A percentile compares a stretch with the other conserved stretches of the same genome.
Conservation (phyloP, 1,140 invertebrate genomes). For the Rhizoglyphus robini region DNA sequence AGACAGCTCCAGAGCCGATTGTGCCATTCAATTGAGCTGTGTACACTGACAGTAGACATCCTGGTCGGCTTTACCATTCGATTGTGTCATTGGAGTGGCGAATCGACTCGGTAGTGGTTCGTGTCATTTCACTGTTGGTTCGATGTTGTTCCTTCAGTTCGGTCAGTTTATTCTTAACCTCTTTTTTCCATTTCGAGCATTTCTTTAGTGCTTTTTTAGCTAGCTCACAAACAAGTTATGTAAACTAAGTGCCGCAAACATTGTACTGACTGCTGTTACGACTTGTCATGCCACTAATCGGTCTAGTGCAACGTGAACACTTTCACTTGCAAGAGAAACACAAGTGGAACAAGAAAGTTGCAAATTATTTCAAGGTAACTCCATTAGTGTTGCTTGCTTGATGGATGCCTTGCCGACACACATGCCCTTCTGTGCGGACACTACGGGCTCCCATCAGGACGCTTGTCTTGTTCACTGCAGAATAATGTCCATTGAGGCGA, state of each 20-base stretch:
- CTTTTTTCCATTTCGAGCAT: not conserved
- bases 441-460: too few species aligned
- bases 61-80: too few species aligned
- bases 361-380: slow-evolving; percentile 10
- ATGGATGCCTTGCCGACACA: too few species aligned
- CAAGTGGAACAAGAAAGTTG: not conserved
- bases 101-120: too few species aligned
- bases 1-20: too few species aligned
- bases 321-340: not conserved
- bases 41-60: too few species aligned
- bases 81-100: too few species aligned
- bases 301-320: not conserved
- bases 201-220: not conserved
- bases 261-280: not conserved
- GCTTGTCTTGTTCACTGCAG: too few species aligned
- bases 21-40: too few species aligned
- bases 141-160: not conserved
- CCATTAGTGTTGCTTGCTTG: too few species aligned
- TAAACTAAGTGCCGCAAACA: slow-evolving; percentile 6
- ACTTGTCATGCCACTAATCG: slow-evolving; percentile 15
- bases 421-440: too few species aligned
- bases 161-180: not conserved
- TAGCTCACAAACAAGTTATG: slow-evolving; percentile 6
- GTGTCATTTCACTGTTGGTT: not conserved
- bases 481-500: too few species aligned